Base-by-base conservation (phyloP, 2,888 invertebrate species). In the Piscicola geometra region DNA sequence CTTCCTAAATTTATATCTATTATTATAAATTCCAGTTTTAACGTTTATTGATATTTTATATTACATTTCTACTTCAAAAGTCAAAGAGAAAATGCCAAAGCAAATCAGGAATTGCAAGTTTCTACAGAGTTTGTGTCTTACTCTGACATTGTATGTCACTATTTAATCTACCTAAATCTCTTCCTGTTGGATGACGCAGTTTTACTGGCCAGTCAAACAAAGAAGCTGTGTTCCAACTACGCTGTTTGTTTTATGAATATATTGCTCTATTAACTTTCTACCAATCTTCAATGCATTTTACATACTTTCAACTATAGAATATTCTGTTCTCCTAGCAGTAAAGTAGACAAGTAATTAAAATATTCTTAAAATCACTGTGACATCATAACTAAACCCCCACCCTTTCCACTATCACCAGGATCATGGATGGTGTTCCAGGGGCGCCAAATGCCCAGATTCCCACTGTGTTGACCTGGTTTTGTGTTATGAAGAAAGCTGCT, bases 391-490 rank as follows among this genome's bases (percentile, higher is more conserved):
- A n/a, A n/a, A n/a, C n/a, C n/a, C n/a, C n/a, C n/a, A n/a, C n/a
- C n/a, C n/a, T n/a, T n/a, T n/a, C n/a, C n/a, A n/a, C n/a, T n/a
- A n/a, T n/a, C n/a, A n/a, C 1, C 79, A 84, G 84, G 81, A 81
- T 33, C 84, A 86, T 80, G 86, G 86, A 21, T 86, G 85, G 84
- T 86, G 86, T 80, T 56, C 79, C 5, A 79, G 80, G 21, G 82
- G 82, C 25, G 78, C 78, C 0, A 76, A 75, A 0, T 86, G 86
- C 79, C 75, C 77, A 21, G 79, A 81, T 56, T 85, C 85, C 30
- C 86, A 86, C 79, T 82, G 86, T 78, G 83, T 86, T 32, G 85
- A 85, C 76, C 80, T 82, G 5, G 84, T 86, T 70, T 81, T 86
- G 32, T 83, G 84, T 73, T 77, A 81, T 33, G 83, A 85, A 71